Base-by-base conservation (phyloP, 2,888 invertebrate species). In the Synergus itoensis region DNA sequence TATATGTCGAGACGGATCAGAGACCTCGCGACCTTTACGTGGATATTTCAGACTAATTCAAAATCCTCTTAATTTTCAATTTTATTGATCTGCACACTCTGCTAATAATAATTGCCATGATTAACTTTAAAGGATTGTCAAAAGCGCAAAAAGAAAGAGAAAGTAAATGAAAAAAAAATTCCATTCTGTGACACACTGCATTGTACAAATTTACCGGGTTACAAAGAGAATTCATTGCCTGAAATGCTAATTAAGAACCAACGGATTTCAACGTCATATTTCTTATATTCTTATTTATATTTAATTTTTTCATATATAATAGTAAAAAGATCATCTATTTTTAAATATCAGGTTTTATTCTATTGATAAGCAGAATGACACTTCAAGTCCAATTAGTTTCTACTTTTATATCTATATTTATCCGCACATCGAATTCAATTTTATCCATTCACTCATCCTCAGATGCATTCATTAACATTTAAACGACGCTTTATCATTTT, bases 21-120 rank as follows among this genome's bases (percentile, higher is more conserved):
- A 12, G 48, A 64, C 18, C 78, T 79, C 53, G 64, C 76, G 76
- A 79, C 76, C 76, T 79, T 75, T 78, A 48, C 79, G 60, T 62
- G 57, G 62, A 79, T 79, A 53, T 76, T 63, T 53, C 43, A 45
- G 14, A 8, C 7, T 21, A 63, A 75, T 76, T 75, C 63, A 75
- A 64, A 48, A 65, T 77, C 48, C 36, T 78, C 57, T 16, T 16
- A 48, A 48, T 45, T 48, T 11, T 28, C 48, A 73, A 18, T 11
- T 65, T 41, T 9, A n/a, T 40, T 41, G 41, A 43, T 41, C 65
- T 3, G 11, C 9, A 3, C n/a, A 18, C 1, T 41, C 11, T 40
- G 11, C 40, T 65, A 4, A 65, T 65, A 65, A 40, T 36, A 2
- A 36, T 65, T n/a, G 41, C n/a, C 18, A 18, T 41, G 41, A 62